Conservation (phyloP, 2,888 invertebrate genomes). For the Slavum lentiscoides region DNA sequence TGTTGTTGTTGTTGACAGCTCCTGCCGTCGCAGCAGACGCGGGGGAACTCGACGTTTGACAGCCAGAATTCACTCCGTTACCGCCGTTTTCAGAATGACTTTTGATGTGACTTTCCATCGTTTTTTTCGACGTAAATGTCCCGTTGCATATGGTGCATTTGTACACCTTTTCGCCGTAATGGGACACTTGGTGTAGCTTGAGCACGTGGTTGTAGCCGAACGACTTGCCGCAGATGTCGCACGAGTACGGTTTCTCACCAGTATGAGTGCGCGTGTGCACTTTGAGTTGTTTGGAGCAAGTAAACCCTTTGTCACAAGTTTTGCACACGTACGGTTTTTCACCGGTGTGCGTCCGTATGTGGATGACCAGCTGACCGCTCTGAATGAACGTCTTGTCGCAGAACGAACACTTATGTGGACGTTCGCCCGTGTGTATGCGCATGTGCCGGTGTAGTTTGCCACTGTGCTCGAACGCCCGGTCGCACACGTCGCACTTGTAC, state of each 20-base stretch:
- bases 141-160: conserved; percentile 90
- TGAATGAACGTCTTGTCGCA: conserved; percentile 90
- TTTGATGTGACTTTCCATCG: conserved; percentile 86
- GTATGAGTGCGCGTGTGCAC: conserved; percentile 90
- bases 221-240: conserved; percentile 86
- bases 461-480: conserved; percentile 86
- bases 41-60: background rate
- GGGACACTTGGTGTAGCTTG: conserved; percentile 85
- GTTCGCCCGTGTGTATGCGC: conserved; percentile 86
- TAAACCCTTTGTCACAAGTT: conserved; percentile 86
- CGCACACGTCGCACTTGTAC: conserved; percentile 86
- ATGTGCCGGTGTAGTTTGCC: conserved; percentile 88
- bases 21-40: background rate
- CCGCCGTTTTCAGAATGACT: conserved; percentile 67
- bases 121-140: conserved; percentile 87
- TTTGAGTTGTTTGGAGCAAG: conserved; percentile 88
- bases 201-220: conserved; percentile 91
- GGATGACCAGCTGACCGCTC: conserved; percentile 87
- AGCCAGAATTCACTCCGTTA: background rate
- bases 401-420: conserved; percentile 85
- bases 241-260: conserved; percentile 87
- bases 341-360: conserved; percentile 86
- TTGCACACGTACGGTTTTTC: conserved; percentile 82
- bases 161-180: conserved; percentile 89
- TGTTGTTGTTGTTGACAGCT: background rate